Evolutionary conservation across 2,113 vertebrate genomes (phyloP), one percentile per base, ranked within the genome.

Genomic region (Perca schrenkii): DNA sequence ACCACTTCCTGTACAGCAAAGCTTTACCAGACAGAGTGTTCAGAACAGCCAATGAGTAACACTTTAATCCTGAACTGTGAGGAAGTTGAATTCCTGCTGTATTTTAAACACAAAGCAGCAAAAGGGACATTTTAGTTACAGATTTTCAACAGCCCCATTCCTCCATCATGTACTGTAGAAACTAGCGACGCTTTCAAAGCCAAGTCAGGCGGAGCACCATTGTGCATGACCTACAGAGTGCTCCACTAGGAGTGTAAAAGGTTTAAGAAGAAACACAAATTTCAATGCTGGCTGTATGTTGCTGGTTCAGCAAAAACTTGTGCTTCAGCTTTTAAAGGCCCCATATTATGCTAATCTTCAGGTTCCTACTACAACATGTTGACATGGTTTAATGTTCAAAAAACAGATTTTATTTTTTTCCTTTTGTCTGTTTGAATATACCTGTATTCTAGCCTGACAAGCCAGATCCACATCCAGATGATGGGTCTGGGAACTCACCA

Each of bases 31-130:
- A 34, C 34, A 34, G 4, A 25, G 17, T 57, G 68, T 58, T 69
- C 31, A 58, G 22, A 52, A 21, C 31, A 60, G 72, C 28, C 8
- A 2, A 25, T 76, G 80, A 86, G 65, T 56, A 76, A 76, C 13
- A 67, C 21, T 11, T 65, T 1, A 2, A 46, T 61, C 46, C 43
- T 56, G 69, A 65, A 65, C 62, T 36, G 57, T n/a, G 13, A n/a
- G 53, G 80, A 71, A 66, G 65, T 7, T 43, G 64, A 79, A 31
- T 71, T 70, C 70, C 47, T 10, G 65, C 19, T 21, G 34, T 54
- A 60, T 75, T 75, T 83, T 53, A 74, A 75, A 78, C 71, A 65
- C 73, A 72, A 17, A 56, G 47, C 78, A 40, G 63, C 21, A 47
- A 50, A 65, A 8, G 10, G 10, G 46, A 36, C 54, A 16, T 62